These are phyloP conservation scores for Campaea margaritaria DNA, from an alignment of 2,888 invertebrate genomes.

Conservation along the genomic window DNA sequence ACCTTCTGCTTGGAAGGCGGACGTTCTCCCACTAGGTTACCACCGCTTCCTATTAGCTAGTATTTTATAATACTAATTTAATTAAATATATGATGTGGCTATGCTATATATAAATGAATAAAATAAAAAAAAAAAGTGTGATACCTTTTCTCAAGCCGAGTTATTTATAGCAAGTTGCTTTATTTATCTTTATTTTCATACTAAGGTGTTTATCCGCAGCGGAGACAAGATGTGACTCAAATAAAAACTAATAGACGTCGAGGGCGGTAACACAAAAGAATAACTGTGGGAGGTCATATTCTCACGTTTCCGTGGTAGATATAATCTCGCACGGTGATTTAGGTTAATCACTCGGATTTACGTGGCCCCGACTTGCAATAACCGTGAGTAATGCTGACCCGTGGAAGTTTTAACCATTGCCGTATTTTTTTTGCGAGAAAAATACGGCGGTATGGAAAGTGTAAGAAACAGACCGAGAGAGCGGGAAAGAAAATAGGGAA, in stretches of 20 bases:
- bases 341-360: slow-evolving; percentile 27
- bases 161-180: too few species aligned
- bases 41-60: too few species aligned
- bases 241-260: slow-evolving; percentile 30
- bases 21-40: too few species aligned
- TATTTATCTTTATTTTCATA: not conserved
- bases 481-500: too few species aligned
- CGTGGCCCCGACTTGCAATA: slow-evolving; percentile 21
- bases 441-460: too few species aligned
- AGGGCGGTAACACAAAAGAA: slow-evolving; percentile 6
- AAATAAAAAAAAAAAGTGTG: too few species aligned
- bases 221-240: slow-evolving; percentile 4
- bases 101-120: too few species aligned
- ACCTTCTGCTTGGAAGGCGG: too few species aligned
- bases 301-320: slow-evolving; percentile 6
- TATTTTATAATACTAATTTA: too few species aligned
- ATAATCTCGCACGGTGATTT: slow-evolving; percentile 10
- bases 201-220: not conserved
- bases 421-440: not conserved
- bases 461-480: too few species aligned
- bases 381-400: slow-evolving; percentile 25
- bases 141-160: too few species aligned
- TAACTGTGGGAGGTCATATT: slow-evolving; percentile 8
- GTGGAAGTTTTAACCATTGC: slow-evolving; percentile 9
- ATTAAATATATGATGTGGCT: too few species aligned